Evolutionary conservation across 30 jellyfish, hydroid and myxozoan species (phyloP).

Genomic region (Cassiopea xamachana): DNA sequence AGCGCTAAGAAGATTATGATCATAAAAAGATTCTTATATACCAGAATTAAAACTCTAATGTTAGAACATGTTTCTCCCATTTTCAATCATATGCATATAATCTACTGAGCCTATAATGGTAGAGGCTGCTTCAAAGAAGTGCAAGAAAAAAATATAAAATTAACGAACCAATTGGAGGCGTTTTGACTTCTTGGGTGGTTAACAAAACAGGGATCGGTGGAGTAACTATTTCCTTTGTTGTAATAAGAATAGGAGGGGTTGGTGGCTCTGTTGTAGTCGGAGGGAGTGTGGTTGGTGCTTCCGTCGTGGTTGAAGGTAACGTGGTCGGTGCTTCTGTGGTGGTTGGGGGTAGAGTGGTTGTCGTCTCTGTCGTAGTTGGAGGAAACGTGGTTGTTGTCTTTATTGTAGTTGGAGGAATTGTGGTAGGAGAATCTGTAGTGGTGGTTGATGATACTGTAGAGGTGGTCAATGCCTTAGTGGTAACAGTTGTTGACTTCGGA

Average conservation of each 20-base stretch:
- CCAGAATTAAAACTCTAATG: too few species aligned
- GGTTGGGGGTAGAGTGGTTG: not conserved
- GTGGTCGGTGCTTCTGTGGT: constrained; percentile 5
- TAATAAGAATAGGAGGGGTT: not conserved
- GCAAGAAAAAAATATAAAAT: too few species aligned
- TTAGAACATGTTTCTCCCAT: too few species aligned
- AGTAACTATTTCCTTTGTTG: not conserved
- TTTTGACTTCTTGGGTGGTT: not conserved
- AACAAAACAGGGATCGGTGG: not conserved
- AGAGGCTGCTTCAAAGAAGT: too few species aligned
- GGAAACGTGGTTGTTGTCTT: not conserved
- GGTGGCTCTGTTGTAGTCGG: not conserved
- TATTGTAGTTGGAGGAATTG: not conserved
- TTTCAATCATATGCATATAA: too few species aligned
- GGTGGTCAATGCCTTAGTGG: not conserved
- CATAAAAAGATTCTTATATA: too few species aligned
- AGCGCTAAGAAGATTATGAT: too few species aligned
- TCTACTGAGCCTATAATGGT: too few species aligned
- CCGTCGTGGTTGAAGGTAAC: constrained; percentile 8
- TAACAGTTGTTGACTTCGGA: not conserved
- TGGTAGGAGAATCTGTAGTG: not conserved
- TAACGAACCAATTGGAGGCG: too few species aligned
- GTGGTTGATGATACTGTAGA: not conserved
- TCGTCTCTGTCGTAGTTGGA: not conserved
- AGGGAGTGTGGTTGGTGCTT: constrained; percentile 2